Conservation (phyloP, 2,113 vertebrate species). For the Eulemur macaco region DNA sequence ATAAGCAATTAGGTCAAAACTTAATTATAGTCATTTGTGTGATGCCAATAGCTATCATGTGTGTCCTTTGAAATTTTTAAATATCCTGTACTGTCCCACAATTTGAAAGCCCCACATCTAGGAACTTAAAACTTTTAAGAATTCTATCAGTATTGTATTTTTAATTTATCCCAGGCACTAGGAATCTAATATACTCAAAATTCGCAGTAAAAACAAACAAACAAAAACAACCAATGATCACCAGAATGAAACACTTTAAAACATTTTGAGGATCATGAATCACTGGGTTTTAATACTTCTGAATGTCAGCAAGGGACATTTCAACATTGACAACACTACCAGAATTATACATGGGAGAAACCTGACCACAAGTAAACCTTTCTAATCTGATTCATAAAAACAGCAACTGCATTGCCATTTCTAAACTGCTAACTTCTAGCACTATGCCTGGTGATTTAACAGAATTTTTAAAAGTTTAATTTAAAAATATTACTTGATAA, state of each 20-base stretch:
- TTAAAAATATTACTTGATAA: conserved; percentile 45
- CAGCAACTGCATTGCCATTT: not conserved
- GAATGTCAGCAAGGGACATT: conserved; percentile 14
- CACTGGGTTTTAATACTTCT: not conserved
- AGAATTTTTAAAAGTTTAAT: not conserved
- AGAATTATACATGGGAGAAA: not conserved
- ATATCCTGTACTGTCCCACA: not conserved
- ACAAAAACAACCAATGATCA: not conserved
- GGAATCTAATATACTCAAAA: conserved; percentile 28
- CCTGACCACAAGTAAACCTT: not conserved
- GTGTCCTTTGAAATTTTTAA: not conserved
- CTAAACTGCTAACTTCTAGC: not conserved
- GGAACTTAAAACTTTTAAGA: conserved; percentile 29
- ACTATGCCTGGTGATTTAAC: not conserved
- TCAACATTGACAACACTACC: not conserved
- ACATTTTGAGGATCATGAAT: conserved; percentile 18
- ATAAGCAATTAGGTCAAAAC: not conserved
- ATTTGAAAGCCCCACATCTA: not conserved
- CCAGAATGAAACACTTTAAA: conserved; percentile 27
- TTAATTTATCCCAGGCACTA: not conserved
- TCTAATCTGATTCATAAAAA: not conserved
- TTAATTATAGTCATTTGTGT: not conserved
- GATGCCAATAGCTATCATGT: not conserved
- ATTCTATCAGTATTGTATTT: not conserved
- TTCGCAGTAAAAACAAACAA: not conserved